These are phyloP conservation scores for Fragum fragum DNA, from an alignment of 2,888 invertebrate genomes.

Conservation along the genomic window DNA sequence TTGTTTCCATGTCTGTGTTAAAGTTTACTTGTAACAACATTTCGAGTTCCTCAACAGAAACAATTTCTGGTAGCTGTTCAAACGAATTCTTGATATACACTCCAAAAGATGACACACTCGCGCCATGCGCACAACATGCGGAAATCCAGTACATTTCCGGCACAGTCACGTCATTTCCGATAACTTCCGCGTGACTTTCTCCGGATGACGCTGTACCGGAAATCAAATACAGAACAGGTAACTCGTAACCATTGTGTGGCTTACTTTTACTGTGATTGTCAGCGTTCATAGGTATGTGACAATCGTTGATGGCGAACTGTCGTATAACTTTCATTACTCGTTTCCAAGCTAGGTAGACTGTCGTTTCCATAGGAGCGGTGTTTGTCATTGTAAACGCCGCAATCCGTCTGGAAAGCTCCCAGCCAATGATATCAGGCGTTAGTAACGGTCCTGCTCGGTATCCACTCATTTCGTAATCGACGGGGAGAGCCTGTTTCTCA, in stretches of 20 bases:
- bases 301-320: slow-evolving; percentile 74
- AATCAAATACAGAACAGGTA: slow-evolving; percentile 67
- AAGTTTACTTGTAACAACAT: slow-evolving; percentile 74
- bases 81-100: slow-evolving; percentile 77
- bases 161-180: slow-evolving; percentile 79
- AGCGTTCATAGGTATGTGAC: slow-evolving; percentile 70
- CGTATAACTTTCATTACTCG: slow-evolving; percentile 67
- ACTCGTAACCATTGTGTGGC: slow-evolving; percentile 58
- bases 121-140: slow-evolving; percentile 78
- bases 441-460: slow-evolving; percentile 75
- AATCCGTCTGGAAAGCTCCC: slow-evolving; percentile 68
- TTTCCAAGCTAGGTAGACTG: slow-evolving; percentile 76
- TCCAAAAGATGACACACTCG: slow-evolving; percentile 75
- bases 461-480: slow-evolving; percentile 70
- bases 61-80: slow-evolving; percentile 68
- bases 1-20: slow-evolving; percentile 64
- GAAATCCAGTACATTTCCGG: slow-evolving; percentile 80
- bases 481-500: slow-evolving; percentile 71
- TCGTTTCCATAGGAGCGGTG: slow-evolving; percentile 76
- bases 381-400: slow-evolving; percentile 80
- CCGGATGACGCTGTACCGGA: slow-evolving; percentile 70
- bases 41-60: slow-evolving; percentile 79
- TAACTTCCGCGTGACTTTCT: slow-evolving; percentile 66
- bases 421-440: slow-evolving; percentile 75
- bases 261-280: slow-evolving; percentile 40